Base-by-base conservation (phyloP, 2,888 invertebrate genomes). In the Lochmaea capreae region DNA sequence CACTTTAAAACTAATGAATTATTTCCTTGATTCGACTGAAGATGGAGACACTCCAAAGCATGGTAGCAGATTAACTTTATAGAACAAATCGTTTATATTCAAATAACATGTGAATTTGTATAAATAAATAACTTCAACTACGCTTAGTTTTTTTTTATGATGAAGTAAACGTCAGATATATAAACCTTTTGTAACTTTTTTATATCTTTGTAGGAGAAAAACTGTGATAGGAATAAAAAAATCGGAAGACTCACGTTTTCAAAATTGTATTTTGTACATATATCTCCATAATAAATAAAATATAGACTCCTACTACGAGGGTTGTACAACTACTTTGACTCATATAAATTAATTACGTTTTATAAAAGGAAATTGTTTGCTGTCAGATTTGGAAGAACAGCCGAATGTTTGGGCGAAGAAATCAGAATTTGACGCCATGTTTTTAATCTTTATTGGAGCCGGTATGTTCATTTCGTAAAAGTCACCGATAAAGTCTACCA, bases 391-490 rank as follows among this genome's bases (percentile, higher is more conserved):
- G 9, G 43, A 14, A 3, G 8, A 11, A 58, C 74, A 74, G 3
- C 26, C 22, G 43, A 58, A 74, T 3, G 65, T 18, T 22, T 65
- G 12, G 1, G 49, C 49, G 46, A 72, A 75, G 12, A 75, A 70
- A 39, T 68, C 46, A 14, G 75, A 75, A 62, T 75, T 75, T 10
- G 12, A 16, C 16, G 70, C 46, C 16, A 75, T 72, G 33, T 70
- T 75, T 18, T 18, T 72, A 1, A 72, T 52, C 18, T 67, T 75
- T 14, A 75, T 42, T 9, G 75, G 72, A 10, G 59, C 43, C 43
- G 75, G 70, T 43, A 72, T 11, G 18, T 14, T 16, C 49, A 65
- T 62, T 54, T 65, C 57, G 49, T 58, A 75, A 22, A 59, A 67
- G n/a, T 75, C 70, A 46, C 63, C 65, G 18, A 75, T 22, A 14